These are phyloP conservation scores for Aphidoletes aphidimyza DNA, from an alignment of 2,888 invertebrate genomes.

Conservation along the genomic window DNA sequence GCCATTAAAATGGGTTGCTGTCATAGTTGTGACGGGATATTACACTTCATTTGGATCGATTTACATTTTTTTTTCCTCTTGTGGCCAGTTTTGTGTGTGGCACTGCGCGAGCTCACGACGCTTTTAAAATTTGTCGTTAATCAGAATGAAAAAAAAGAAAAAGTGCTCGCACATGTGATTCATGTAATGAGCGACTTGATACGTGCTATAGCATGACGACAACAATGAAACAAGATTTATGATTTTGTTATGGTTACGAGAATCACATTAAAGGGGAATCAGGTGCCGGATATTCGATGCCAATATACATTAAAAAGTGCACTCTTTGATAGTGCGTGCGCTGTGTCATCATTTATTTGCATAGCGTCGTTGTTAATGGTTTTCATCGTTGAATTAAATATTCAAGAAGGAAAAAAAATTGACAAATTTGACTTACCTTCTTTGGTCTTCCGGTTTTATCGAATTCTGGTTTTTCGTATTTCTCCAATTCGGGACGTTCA, in stretches of 20 bases:
- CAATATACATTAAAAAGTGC: not conserved
- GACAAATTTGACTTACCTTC: not conserved
- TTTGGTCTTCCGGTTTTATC: constrained; percentile 69
- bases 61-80: not conserved
- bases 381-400: not conserved
- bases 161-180: too few relatives aligned
- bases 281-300: not conserved
- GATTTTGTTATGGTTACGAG: not conserved
- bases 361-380: not conserved
- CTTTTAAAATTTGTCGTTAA: too few relatives aligned
- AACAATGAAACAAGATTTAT: not conserved
- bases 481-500: constrained; percentile 77
- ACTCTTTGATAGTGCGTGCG: not conserved
- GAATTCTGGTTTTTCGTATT: constrained; percentile 69
- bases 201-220: not conserved
- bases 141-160: too few relatives aligned
- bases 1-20: constrained; percentile 1
- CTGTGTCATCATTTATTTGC: not conserved
- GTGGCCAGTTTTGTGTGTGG: not conserved
- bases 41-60: constrained; percentile 30
- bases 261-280: not conserved
- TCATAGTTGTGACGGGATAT: not conserved
- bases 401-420: too few relatives aligned
- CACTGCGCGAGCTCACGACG: too few relatives aligned
- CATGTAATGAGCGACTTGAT: too few relatives aligned